A percentile compares a stretch with the other conserved stretches of the same genome.
Evolutionary conservation across 2,797 vertebrate genomes (phyloP).

Genomic region (Halcyon chelicuti): DNA sequence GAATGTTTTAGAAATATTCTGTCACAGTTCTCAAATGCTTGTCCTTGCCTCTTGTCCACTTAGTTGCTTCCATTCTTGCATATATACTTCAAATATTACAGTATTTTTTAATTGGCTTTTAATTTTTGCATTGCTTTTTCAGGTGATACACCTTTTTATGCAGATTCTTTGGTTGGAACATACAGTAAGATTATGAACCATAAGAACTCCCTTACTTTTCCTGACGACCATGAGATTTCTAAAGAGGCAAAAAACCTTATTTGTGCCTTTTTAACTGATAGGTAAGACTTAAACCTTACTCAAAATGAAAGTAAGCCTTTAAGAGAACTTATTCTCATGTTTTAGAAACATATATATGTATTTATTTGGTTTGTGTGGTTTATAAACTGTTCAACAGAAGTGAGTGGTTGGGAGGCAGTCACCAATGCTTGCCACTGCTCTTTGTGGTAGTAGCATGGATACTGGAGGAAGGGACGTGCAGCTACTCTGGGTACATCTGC

Average conservation of each 20-base stretch:
- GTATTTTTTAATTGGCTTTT: background rate
- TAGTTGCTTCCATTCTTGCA: background rate
- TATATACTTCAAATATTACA: background rate
- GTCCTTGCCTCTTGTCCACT: background rate
- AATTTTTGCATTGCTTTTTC: conserved; percentile 50
- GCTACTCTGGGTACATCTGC: background rate
- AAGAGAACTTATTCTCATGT: background rate
- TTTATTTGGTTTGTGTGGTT: background rate
- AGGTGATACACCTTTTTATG: conserved; percentile 99
- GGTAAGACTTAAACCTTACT: conserved; percentile 78
- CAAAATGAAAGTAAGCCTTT: background rate
- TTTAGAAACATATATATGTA: background rate
- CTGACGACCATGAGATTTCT: conserved; percentile 96
- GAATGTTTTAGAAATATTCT: background rate
- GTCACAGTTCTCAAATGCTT: background rate
- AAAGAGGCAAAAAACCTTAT: conserved; percentile 98
- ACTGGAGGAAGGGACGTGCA: background rate
- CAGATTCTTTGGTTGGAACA: conserved; percentile 97
- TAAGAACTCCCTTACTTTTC: conserved; percentile 96
- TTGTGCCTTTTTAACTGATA: conserved; percentile 97
- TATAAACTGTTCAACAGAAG: background rate
- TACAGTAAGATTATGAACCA: conserved; percentile 99
- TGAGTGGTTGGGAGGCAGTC: background rate
- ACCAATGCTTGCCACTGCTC: background rate
- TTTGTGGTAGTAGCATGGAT: background rate